Evolutionary conservation across 30 jellyfish, hydroid and myxozoan genomes (phyloP).

Genomic region (Hydra vulgaris): DNA sequence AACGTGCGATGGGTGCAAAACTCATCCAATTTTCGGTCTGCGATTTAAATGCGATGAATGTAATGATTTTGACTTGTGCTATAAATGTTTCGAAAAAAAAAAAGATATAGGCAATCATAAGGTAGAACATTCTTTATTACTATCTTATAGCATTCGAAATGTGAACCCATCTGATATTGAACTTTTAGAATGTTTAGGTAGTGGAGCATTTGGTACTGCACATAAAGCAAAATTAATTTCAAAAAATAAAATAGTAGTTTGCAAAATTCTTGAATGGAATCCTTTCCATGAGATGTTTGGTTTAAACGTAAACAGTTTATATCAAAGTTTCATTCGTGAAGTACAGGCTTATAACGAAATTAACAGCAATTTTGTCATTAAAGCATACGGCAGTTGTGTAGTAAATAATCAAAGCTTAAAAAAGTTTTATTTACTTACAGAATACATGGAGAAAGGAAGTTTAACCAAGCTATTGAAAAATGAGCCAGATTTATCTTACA

Average conservation of each 20-base stretch:
- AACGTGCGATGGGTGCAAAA: neutral
- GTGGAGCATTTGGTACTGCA: neutral
- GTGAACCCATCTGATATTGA: neutral
- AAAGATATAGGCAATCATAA: neutral
- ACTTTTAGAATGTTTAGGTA: neutral
- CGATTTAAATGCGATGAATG: neutral
- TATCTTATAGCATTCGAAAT: neutral
- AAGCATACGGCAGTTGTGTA: neutral
- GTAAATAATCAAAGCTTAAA: neutral
- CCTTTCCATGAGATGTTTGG: neutral
- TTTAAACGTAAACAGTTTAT: neutral
- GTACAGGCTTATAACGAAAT: neutral
- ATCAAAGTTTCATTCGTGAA: neutral
- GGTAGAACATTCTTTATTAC: neutral
- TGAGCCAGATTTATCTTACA: neutral
- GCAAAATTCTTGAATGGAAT: neutral
- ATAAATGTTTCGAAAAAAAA: neutral
- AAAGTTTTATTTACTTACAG: neutral
- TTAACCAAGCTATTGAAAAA: neutral
- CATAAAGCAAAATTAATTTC: neutral
- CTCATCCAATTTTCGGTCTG: neutral
- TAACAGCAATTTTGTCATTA: neutral
- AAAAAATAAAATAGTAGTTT: neutral
- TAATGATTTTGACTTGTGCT: neutral
- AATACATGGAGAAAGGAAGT: neutral